Evolutionary conservation across 2,113 vertebrate genomes (phyloP).

Genomic region (Brachirus orientalis): DNA sequence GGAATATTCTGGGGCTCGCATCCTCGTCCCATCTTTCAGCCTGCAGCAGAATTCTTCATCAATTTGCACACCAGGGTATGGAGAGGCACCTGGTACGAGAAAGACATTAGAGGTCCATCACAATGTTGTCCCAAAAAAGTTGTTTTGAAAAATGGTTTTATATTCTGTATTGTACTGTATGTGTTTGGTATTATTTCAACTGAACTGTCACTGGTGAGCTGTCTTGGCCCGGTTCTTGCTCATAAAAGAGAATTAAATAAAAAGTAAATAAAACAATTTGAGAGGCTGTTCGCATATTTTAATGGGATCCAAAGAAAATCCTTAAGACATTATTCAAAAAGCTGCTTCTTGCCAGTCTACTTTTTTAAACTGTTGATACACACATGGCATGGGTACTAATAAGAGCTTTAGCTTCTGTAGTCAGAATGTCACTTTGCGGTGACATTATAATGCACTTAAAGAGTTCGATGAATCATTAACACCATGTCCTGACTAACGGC

Average conservation of each 20-base stretch:
- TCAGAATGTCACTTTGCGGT: too few relatives aligned
- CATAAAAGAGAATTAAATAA: too few relatives aligned
- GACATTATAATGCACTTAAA: too few relatives aligned
- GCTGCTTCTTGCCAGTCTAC: neutral
- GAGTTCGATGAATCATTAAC: too few relatives aligned
- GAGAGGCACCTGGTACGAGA: conserved; percentile 86
- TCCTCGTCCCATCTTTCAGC: conserved; percentile 92
- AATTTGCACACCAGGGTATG: conserved; percentile 93
- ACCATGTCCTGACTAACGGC: too few relatives aligned
- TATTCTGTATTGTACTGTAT: too few relatives aligned
- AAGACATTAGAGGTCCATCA: conserved; percentile 21
- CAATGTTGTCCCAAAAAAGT: neutral
- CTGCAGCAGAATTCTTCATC: conserved; percentile 94
- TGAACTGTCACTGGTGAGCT: too few relatives aligned
- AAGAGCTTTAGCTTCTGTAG: too few relatives aligned
- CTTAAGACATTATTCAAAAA: neutral
- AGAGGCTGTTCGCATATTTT: neutral
- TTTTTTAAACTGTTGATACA: neutral
- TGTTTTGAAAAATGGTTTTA: too few relatives aligned
- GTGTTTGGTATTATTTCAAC: neutral
- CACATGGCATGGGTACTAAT: neutral
- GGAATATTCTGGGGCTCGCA: conserved; percentile 93
- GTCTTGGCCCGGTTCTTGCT: too few relatives aligned
- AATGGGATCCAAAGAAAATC: neutral
- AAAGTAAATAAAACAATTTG: too few relatives aligned